These are phyloP conservation scores for Tachycineta bicolor DNA, from an alignment of 2,113 vertebrate genomes.

Conservation along the genomic window DNA sequence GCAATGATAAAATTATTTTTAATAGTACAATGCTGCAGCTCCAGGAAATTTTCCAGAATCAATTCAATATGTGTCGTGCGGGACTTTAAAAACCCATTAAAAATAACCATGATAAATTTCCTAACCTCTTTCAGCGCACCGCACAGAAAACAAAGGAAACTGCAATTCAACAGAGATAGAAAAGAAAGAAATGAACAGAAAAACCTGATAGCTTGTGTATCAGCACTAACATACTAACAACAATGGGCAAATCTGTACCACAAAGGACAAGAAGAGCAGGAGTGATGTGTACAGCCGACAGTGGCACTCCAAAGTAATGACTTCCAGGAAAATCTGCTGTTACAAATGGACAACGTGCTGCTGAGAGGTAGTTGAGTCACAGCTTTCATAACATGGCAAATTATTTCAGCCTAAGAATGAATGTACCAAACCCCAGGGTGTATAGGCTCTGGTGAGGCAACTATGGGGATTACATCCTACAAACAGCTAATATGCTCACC, in stretches of 20 bases:
- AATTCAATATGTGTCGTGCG: neutral
- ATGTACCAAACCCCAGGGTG: neutral
- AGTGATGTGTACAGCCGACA: slow-evolving; percentile 12
- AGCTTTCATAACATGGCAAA: neutral
- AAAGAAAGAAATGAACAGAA: slow-evolving; percentile 20
- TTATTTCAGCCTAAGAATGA: neutral
- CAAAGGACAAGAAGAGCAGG: slow-evolving; percentile 3
- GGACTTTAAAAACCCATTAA: slow-evolving; percentile 55
- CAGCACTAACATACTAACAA: slow-evolving; percentile 1
- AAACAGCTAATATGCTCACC: neutral
- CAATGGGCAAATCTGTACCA: neutral
- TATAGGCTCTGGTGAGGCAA: neutral
- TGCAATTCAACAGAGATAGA: slow-evolving; percentile 43
- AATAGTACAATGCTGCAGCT: slow-evolving; percentile 19
- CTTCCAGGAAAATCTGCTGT: slow-evolving; percentile 46
- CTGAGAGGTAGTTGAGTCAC: slow-evolving; percentile 21
- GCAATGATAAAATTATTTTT: slow-evolving; percentile 39
- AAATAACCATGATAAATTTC: slow-evolving; percentile 55
- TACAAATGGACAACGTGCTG: neutral
- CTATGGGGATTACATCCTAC: neutral
- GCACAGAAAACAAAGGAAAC: slow-evolving; percentile 51
- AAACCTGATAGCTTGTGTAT: slow-evolving; percentile 28
- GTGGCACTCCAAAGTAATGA: slow-evolving; percentile 28
- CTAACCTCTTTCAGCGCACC: slow-evolving; percentile 30
- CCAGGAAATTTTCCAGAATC: slow-evolving; percentile 51